Conservation (phyloP, 30 jellyfish, hydroid and myxozoan species). For the Hydractinia echinata region DNA sequence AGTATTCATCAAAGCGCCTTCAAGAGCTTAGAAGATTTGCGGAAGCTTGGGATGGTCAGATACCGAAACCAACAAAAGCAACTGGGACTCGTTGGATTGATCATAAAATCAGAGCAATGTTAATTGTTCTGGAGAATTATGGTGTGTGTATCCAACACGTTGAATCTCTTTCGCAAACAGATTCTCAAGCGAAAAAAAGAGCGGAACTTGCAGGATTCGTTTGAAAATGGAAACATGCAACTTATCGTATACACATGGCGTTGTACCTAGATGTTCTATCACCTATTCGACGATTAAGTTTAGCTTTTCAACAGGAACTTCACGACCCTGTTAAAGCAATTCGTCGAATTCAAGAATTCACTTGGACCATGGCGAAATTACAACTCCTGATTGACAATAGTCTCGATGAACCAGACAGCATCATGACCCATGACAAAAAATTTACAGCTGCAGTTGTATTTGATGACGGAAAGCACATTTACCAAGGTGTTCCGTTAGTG, state of each 20-base stretch:
- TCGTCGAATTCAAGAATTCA: not conserved
- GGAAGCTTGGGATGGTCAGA: conserved; percentile 14
- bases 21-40: conserved; percentile 23
- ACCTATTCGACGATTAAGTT: conserved; percentile 3
- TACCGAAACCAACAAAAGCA: conserved; percentile 44
- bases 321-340: conserved; percentile 2
- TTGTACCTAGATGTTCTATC: not conserved
- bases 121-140: too few species aligned
- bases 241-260: conserved; percentile 4
- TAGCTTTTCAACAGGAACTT: conserved; percentile 1
- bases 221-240: not conserved
- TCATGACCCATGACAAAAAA: not conserved
- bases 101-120: conserved; percentile 42
- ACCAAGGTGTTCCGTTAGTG: too few species aligned
- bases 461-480: too few species aligned
- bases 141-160: too few species aligned
- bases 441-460: not conserved
- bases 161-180: conserved; percentile 31
- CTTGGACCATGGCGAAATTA: not conserved
- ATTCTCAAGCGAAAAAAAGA: conserved; percentile 4
- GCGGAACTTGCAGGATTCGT: not conserved
- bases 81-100: conserved; percentile 52
- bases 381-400: conserved; percentile 2
- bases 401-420: conserved; percentile 5
- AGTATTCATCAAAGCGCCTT: conserved; percentile 21